Percentiles rank a stretch among this genome's conserved stretches.
Conservation (phyloP, 2,113 vertebrate species). For the Plestiodon gilberti region DNA sequence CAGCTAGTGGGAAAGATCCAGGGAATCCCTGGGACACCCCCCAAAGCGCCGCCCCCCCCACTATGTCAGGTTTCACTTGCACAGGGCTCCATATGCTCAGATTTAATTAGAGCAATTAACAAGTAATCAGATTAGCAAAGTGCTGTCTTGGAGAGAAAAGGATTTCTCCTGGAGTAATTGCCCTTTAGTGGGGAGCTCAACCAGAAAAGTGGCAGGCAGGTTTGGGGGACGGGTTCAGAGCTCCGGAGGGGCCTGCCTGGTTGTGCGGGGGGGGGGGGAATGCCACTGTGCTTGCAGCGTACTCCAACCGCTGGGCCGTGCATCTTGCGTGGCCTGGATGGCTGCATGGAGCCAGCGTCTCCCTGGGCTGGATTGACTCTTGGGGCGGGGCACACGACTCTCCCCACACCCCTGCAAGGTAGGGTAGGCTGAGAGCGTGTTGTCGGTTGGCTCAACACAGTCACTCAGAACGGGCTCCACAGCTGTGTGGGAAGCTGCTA, state of each 20-base stretch:
- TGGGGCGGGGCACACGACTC: no score
- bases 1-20: background rate
- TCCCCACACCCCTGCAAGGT: no score
- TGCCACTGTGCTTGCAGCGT: no score
- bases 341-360: no score
- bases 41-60: background rate
- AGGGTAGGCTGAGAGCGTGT: no score
- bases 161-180: conserved; percentile 45
- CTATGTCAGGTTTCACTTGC: conserved; percentile 37
- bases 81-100: conserved; percentile 5
- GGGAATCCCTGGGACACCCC: background rate
- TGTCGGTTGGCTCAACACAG: no score
- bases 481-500: background rate
- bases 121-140: conserved; percentile 50
- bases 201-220: background rate
- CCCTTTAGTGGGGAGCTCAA: background rate
- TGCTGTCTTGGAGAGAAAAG: conserved; percentile 41
- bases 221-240: background rate
- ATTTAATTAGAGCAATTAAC: conserved; percentile 51
- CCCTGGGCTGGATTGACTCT: no score
- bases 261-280: rapidly evolving
- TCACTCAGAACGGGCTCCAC: background rate
- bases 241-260: rapidly evolving
- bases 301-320: no score
- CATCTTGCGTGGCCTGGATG: no score